These are phyloP conservation scores for Elachura formosa DNA, from an alignment of 2,113 vertebrate species.

Conservation along the genomic window DNA sequence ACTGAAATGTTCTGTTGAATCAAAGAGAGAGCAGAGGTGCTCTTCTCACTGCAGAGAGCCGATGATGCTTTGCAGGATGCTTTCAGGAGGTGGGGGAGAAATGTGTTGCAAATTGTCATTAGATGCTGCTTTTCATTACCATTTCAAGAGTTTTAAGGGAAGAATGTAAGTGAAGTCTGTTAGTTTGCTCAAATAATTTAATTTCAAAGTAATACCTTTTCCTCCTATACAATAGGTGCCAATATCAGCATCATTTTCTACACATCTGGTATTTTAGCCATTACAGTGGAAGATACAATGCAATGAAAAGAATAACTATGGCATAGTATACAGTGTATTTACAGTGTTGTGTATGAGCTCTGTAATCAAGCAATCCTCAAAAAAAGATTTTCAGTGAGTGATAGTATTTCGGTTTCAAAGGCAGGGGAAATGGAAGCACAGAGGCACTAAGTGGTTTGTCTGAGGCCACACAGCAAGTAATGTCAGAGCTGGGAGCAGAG, in stretches of 20 bases:
- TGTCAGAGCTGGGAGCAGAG: conserved; percentile 57
- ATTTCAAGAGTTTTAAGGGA: neutral
- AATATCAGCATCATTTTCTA: neutral
- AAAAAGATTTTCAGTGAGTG: neutral
- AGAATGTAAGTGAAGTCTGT: neutral
- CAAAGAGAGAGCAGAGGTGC: neutral
- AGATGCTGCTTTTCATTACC: neutral
- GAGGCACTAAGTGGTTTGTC: conserved; percentile 45
- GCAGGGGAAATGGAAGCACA: conserved; percentile 18
- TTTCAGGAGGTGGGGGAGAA: neutral
- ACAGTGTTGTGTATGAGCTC: neutral
- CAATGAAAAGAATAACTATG: conserved; percentile 18
- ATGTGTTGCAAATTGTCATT: neutral
- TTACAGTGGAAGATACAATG: neutral
- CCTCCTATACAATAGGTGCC: neutral
- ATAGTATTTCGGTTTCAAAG: conserved; percentile 48
- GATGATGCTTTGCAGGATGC: neutral
- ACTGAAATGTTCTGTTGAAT: neutral
- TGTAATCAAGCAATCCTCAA: conserved; percentile 25
- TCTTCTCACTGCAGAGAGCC: neutral
- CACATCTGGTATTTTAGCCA: neutral
- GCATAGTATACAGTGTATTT: neutral
- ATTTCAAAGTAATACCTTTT: neutral
- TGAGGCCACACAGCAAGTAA: conserved; percentile 62
- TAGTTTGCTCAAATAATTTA: neutral